These are phyloP conservation scores for Empis livida DNA, from an alignment of 2,888 invertebrate species.

Conservation along the genomic window DNA sequence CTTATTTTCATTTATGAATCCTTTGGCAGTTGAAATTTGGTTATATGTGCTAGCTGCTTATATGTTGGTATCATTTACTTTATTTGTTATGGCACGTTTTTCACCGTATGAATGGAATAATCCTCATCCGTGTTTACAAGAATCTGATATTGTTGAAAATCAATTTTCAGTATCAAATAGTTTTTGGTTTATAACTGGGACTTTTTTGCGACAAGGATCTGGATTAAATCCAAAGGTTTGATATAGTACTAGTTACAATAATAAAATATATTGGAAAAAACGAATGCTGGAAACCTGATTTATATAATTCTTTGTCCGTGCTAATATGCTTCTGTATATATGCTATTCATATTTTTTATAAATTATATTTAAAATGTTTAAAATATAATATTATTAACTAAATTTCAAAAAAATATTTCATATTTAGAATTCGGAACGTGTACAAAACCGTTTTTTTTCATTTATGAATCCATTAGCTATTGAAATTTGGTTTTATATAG, in stretches of 20 bases:
- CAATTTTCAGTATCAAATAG: constrained; percentile 93
- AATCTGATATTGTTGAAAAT: constrained; percentile 79
- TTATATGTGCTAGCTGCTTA: constrained; percentile 88
- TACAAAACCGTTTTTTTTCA: constrained; percentile 60
- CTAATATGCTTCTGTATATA: no score
- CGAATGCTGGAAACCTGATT: no score
- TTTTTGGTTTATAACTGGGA: constrained; percentile 85
- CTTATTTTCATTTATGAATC: constrained; percentile 92
- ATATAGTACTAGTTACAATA: not conserved
- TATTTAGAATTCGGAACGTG: constrained; percentile 42
- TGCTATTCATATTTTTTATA: no score
- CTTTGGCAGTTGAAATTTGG: constrained; percentile 94
- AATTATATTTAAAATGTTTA: constrained; percentile 1
- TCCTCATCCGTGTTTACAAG: constrained; percentile 64
- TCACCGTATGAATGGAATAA: constrained; percentile 94
- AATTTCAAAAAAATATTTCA: not conserved
- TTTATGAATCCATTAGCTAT: constrained; percentile 75
- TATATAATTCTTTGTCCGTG: no score
- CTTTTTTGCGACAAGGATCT: constrained; percentile 75
- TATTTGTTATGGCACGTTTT: constrained; percentile 94
- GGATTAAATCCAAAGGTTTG: constrained; percentile 71
- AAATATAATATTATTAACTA: no score
- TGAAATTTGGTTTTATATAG: constrained; percentile 73
- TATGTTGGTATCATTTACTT: constrained; percentile 80
- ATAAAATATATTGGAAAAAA: not conserved